phyloP scores from a whole-genome alignment of 2,113 vertebrate species.

The Tetraodon nigroviridis region DNA sequence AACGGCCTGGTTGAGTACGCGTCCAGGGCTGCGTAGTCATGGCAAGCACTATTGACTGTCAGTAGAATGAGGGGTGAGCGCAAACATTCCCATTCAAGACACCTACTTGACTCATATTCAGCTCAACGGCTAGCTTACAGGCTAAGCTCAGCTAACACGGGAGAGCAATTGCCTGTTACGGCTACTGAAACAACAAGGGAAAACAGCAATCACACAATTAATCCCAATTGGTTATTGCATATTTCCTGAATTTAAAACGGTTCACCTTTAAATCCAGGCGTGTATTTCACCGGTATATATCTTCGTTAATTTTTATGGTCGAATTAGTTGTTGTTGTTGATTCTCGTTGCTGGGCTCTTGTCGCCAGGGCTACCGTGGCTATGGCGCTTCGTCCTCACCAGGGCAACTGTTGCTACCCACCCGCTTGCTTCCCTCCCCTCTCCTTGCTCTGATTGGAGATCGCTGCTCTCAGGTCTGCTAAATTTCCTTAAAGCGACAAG shows the following conservation, averaged over 20 bases:
- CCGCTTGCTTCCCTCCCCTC: slow-evolving; percentile 70
- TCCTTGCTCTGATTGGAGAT: slow-evolving; percentile 62
- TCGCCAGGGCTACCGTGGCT: slow-evolving; percentile 98
- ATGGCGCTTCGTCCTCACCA: slow-evolving; percentile 98
- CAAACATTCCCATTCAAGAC: slow-evolving; percentile 14
- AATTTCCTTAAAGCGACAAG: slow-evolving; percentile 60
- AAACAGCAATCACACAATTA: slow-evolving; percentile 58
- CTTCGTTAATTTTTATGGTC: slow-evolving; percentile 70
- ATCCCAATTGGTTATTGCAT: slow-evolving; percentile 42
- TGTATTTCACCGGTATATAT: slow-evolving; percentile 67
- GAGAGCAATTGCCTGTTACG: slow-evolving; percentile 58
- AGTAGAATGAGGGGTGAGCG: slow-evolving; percentile 18
- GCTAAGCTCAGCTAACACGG: slow-evolving; percentile 51
- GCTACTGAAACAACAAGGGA: slow-evolving; percentile 65
- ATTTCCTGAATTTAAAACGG: slow-evolving; percentile 44
- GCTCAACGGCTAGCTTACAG: slow-evolving; percentile 39
- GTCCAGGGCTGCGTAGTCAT: slow-evolving; percentile 60
- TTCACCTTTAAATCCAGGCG: slow-evolving; percentile 74
- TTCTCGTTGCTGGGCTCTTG: slow-evolving; percentile 96
- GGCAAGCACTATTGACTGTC: slow-evolving; percentile 46
- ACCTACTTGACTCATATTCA: slow-evolving; percentile 25
- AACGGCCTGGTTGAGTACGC: slow-evolving; percentile 72
- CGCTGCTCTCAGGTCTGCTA: slow-evolving; percentile 9
- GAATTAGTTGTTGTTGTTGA: slow-evolving; percentile 86
- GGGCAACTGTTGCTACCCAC: slow-evolving; percentile 99